These are phyloP conservation scores for Macrostomum lignano DNA, from an alignment of 1,140 invertebrate species.

Conservation along the genomic window DNA sequence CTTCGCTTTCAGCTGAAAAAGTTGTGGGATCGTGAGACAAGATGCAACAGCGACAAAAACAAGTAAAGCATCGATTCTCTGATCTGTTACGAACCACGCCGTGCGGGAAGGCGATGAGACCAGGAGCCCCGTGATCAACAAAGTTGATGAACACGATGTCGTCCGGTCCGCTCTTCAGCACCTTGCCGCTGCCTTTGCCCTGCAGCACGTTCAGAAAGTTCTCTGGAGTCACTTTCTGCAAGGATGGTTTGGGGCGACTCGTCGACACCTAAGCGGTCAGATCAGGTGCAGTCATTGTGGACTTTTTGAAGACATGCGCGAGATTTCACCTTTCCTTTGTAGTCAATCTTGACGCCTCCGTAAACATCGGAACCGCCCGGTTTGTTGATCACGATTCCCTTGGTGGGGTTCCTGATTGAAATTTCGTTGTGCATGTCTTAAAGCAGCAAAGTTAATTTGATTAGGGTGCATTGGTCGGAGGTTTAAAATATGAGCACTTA, in stretches of 20 bases:
- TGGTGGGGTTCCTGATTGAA: too few relatives aligned
- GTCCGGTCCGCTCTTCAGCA: constrained; percentile 34
- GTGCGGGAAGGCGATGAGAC: constrained; percentile 33
- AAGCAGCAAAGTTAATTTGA: too few relatives aligned
- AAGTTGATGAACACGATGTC: constrained; percentile 38
- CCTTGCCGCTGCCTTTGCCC: constrained; percentile 28
- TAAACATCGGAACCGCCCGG: too few relatives aligned
- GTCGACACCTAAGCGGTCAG: constrained; percentile 6
- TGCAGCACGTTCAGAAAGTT: constrained; percentile 33
- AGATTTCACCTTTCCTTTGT: too few relatives aligned
- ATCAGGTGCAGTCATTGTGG: not conserved
- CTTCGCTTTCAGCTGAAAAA: constrained; percentile 23
- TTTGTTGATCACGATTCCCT: too few relatives aligned
- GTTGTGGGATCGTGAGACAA: too few relatives aligned
- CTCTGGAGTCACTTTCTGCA: constrained; percentile 30
- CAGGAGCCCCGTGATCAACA: constrained; percentile 37
- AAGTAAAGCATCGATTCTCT: not conserved
- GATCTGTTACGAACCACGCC: constrained; percentile 10
- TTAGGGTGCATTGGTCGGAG: too few relatives aligned
- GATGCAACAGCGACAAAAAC: constrained; percentile 4
- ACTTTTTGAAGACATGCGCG: too few relatives aligned
- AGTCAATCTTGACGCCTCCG: too few relatives aligned
- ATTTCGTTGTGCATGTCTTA: too few relatives aligned
- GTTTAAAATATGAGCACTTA: too few relatives aligned
- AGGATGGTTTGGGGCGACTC: too few relatives aligned